Evolutionary conservation across 2,113 vertebrate genomes (phyloP), one percentile per base, ranked within the genome.

Genomic region (Siniperca chuatsi): DNA sequence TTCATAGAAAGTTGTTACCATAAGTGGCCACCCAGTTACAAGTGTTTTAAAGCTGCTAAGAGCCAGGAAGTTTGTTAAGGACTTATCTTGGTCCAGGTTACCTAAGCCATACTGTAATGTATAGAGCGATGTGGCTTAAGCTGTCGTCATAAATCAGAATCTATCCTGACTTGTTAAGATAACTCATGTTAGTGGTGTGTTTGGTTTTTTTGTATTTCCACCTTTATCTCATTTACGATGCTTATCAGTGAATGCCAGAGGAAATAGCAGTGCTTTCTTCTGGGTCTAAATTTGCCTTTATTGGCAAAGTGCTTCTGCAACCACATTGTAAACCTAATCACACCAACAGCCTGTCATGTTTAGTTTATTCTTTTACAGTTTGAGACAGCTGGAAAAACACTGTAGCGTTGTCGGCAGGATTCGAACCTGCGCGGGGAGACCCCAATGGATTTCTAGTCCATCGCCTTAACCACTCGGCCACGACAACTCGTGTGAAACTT

Each of bases 401-500:
- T 29, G 0, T 0, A 0, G 1, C 97, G 96, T 98, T 97, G 97
- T 97, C 96, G 96, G 92, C 96, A 96, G 97, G 98, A 98, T 97
- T 98, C 96, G 96, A 98, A 97, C 97, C 96, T 97, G 97, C 96
- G 95, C 96, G 96, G 97, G 96, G 96, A 98, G 96, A 98, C 96
- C 97, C 97, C 96, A 97, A 97, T 96, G 95, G 96, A 97, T 97
- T 97, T 97, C 96, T 96, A 97, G 96, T 97, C 96, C 97, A 98
- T 98, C 97, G 96, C 97, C 91, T 94, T 94, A 94, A 94, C 93
- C 92, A 92, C 92, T 94, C 91, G 91, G 92, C 92, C 93, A 94
- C 90, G 85, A 93, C 93, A 94, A 94, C 85, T 42, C 25, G 7
- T 42, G 2, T 60, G 25, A 5, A 46, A 54, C 0, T 0, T 2